A percentile compares a stretch with the other conserved stretches of the same genome.
These are phyloP conservation scores for Drosophila bipectinata DNA, from an alignment of 1,140 invertebrate genomes.

Conservation along the genomic window DNA sequence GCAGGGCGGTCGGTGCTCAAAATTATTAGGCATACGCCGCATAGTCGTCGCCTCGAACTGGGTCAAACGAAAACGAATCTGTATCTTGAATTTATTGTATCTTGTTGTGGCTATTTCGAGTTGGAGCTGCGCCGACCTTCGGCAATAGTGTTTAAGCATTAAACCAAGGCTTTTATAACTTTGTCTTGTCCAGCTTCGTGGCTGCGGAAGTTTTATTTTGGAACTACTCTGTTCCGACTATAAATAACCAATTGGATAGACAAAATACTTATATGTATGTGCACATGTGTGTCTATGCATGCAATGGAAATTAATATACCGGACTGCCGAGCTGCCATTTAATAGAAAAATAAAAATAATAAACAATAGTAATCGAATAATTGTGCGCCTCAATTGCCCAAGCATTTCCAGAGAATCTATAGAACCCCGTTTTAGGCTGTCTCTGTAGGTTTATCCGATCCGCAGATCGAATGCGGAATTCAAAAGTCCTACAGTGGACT, in stretches of 20 bases:
- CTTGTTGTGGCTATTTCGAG: constrained; percentile 36
- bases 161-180: constrained; percentile 18
- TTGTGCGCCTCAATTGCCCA: constrained; percentile 11
- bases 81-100: constrained; percentile 28
- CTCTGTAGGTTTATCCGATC: neutral
- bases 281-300: neutral
- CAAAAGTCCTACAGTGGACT: neutral
- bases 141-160: constrained; percentile 3
- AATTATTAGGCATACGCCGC: constrained; percentile 62
- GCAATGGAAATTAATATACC: neutral
- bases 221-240: constrained; percentile 6
- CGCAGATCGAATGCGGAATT: too few relatives aligned
- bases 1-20: constrained; percentile 40
- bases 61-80: constrained; percentile 70
- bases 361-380: constrained; percentile 16
- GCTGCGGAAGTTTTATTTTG: constrained; percentile 1
- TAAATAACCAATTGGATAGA: neutral
- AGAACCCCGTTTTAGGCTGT: constrained; percentile 1
- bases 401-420: constrained; percentile 19
- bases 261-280: neutral
- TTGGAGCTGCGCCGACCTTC: constrained; percentile 46
- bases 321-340: constrained; percentile 20
- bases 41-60: constrained; percentile 49
- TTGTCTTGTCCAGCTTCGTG: neutral
- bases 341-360: constrained; percentile 36